Evolutionary conservation across 2,797 vertebrate genomes (phyloP).

Genomic region (Poeciliopsis paucimaculata): DNA sequence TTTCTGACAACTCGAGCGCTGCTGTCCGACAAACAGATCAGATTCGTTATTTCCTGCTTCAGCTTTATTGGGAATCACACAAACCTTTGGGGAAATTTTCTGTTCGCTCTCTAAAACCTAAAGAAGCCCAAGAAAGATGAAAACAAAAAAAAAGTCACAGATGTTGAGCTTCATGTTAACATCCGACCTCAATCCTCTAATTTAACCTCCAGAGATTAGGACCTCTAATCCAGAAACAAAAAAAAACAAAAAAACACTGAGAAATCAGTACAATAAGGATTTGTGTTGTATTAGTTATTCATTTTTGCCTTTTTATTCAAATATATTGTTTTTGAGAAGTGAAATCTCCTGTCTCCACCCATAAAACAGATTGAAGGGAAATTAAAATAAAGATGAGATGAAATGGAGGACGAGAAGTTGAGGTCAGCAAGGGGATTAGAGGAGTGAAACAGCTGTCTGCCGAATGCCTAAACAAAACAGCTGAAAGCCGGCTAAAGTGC

Average conservation of each 20-base stretch:
- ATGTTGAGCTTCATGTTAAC: constrained; percentile 58
- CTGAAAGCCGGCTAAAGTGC: constrained; percentile 23
- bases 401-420: constrained; percentile 43
- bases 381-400: constrained; percentile 51
- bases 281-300: constrained; percentile 17
- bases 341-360: constrained; percentile 22
- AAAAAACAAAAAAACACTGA: not conserved
- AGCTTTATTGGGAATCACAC: constrained; percentile 51
- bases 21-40: constrained; percentile 49
- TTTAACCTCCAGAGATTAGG: constrained; percentile 68
- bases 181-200: constrained; percentile 70
- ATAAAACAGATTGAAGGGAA: constrained; percentile 50
- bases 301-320: constrained; percentile 29
- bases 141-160: constrained; percentile 39
- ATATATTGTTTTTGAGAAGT: constrained; percentile 8
- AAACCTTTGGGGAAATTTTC: constrained; percentile 60
- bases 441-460: constrained; percentile 57
- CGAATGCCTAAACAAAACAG: constrained; percentile 11
- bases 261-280: not conserved
- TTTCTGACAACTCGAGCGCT: constrained; percentile 41
- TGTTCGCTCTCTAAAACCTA: constrained; percentile 2
- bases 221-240: constrained; percentile 57
- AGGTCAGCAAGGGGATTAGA: constrained; percentile 64
- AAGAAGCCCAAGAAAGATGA: constrained; percentile 20
- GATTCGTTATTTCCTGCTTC: constrained; percentile 49